phyloP scores from a whole-genome alignment of 2,113 vertebrate species.

The Solea senegalensis region DNA sequence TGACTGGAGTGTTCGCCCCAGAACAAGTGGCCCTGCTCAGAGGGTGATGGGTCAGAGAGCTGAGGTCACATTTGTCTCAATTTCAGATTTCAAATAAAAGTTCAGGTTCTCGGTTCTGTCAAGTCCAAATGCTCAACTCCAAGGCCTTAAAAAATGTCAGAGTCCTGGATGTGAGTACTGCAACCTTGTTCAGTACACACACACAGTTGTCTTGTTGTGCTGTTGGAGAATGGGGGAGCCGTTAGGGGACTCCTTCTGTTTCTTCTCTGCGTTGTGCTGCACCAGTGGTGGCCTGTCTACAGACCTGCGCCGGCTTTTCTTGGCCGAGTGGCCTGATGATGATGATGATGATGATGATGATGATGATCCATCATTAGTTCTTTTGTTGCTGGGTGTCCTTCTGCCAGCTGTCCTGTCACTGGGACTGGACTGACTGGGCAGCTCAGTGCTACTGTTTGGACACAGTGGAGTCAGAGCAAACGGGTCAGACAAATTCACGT shows the following conservation, averaged over 20 bases:
- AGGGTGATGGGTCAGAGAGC: too few relatives aligned
- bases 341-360: not conserved
- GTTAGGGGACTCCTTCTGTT: slow-evolving; percentile 68
- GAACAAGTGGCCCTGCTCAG: too few relatives aligned
- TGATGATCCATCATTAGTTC: slow-evolving; percentile 36
- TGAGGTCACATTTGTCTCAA: too few relatives aligned
- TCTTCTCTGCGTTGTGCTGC: slow-evolving; percentile 67
- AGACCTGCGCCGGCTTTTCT: slow-evolving; percentile 66
- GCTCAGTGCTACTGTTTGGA: slow-evolving; percentile 82
- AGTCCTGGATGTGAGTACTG: not conserved
- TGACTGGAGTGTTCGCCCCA: too few relatives aligned
- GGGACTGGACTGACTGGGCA: slow-evolving; percentile 68
- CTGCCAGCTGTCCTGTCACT: slow-evolving; percentile 46
- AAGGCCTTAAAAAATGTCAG: not conserved
- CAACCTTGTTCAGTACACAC: slow-evolving; percentile 71
- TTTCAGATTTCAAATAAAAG: too few relatives aligned
- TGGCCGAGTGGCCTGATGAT: slow-evolving; percentile 32
- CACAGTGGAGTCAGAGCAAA: slow-evolving; percentile 71
- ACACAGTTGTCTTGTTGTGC: slow-evolving; percentile 77
- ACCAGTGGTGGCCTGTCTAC: slow-evolving; percentile 44
- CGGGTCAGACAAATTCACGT: slow-evolving; percentile 34
- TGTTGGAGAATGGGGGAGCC: slow-evolving; percentile 71
- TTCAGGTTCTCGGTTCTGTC: not conserved
- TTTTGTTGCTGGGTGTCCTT: slow-evolving; percentile 50
- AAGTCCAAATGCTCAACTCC: not conserved